Base-by-base conservation (phyloP, 2,113 vertebrate genomes). In the Coregonus clupeaformis region DNA sequence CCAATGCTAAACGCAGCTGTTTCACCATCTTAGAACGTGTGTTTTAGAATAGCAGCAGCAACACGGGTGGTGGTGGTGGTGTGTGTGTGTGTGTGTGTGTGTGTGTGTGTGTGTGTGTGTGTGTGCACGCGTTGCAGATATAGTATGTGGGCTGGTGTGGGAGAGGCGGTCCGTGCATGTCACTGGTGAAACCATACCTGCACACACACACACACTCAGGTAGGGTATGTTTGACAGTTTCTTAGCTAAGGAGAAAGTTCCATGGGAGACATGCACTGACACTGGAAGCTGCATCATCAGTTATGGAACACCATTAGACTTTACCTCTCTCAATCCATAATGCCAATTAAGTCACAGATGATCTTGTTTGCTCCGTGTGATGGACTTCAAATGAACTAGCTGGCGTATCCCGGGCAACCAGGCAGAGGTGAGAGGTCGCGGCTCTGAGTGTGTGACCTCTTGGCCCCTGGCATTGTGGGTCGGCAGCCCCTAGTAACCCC, bases 1-100 rank as follows among this genome's bases (percentile, higher is more conserved):
- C 83, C 74, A 85, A 85, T 88, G 89, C 92, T 91, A 92, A 91
- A 92, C 78, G 85, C 89, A 88, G 91, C 88, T 90, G 91, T 85
- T 82, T 87, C 83, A 87, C 85, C 85, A 82, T 89, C 88, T 85
- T 83, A 84, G 85, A 77, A 88, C 85, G 86, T 22, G 70, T 84
- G 82, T 88, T 88, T 87, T 86, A 22, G 57, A n/a, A n/a, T n/a
- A n/a, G n/a, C 7, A 55, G 52, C 14, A 5, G 16, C 14, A 20
- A 78, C 82, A 77, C 79, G 86, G 87, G 87, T 87, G 86, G 88
- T n/a, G n/a, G n/a, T n/a, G n/a, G 85, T 86, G 29, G 66, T 84
- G 67, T 79, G 42, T 68, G 68, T n/a, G 76, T 71, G 59, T 74
- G 75, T 76, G 71, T 74, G 57, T 73, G 60, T 57, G 13, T 60